These are phyloP conservation scores for Nycticryphes semicollaris DNA, from an alignment of 2,113 vertebrate genomes.

Conservation along the genomic window DNA sequence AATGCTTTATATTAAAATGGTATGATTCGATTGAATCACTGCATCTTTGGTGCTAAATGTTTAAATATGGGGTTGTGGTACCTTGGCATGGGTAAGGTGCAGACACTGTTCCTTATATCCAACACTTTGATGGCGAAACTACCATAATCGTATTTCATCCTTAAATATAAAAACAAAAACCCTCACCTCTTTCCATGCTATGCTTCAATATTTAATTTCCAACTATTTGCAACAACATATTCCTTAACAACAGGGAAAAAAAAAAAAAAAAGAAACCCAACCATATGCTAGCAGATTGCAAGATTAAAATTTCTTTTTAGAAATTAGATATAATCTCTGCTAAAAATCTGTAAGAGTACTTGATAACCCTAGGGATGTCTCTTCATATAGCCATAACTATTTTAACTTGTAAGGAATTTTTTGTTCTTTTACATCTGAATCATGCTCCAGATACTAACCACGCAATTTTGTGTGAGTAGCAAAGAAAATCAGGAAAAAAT, in stretches of 20 bases:
- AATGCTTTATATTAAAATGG: background rate
- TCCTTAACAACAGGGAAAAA: background rate
- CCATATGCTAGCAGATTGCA: background rate
- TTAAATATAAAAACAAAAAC: background rate
- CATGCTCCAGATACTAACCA: background rate
- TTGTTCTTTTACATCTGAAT: background rate
- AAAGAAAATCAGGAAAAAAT: background rate
- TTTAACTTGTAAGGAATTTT: background rate
- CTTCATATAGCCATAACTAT: background rate
- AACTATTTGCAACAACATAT: background rate
- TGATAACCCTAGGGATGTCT: background rate
- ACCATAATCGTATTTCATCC: background rate
- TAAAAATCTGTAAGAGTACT: background rate
- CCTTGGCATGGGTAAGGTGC: background rate
- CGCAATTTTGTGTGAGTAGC: background rate
- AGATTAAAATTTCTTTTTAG: background rate
- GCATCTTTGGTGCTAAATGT: background rate
- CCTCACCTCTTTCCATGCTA: background rate
- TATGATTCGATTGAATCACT: background rate
- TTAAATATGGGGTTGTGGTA: background rate
- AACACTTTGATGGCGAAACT: background rate
- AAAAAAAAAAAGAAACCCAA: too few species aligned
- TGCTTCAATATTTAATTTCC: background rate
- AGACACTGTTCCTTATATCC: background rate
- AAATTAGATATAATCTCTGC: background rate